Conservation (phyloP, 2,113 vertebrate species). For the Oryzias woworae region DNA sequence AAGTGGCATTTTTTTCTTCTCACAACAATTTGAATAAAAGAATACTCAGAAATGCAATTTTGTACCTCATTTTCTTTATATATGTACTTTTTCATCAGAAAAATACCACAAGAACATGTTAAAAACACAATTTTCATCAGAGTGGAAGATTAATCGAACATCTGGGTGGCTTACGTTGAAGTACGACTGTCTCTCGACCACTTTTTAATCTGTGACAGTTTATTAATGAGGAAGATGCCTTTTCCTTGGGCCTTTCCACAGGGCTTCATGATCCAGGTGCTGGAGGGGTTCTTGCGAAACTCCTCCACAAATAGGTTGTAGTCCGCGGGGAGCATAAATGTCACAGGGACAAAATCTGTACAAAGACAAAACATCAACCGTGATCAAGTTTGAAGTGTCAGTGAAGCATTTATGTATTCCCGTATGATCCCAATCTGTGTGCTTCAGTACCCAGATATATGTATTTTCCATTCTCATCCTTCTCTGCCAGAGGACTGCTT, state of each 20-base stretch:
- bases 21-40: too few species aligned
- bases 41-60: too few species aligned
- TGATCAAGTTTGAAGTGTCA: not conserved
- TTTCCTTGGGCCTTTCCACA: slow-evolving; percentile 98
- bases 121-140: too few species aligned
- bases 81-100: too few species aligned
- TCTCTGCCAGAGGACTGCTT: slow-evolving; percentile 90
- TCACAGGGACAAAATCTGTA: slow-evolving; percentile 95
- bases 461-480: slow-evolving; percentile 96
- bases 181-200: slow-evolving; percentile 98
- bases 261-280: slow-evolving; percentile 99
- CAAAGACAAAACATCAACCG: not conserved
- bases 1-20: too few species aligned
- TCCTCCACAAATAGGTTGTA: slow-evolving; percentile 99
- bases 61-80: too few species aligned
- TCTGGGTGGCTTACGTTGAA: slow-evolving; percentile 81
- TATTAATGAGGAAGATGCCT: slow-evolving; percentile 99
- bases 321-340: slow-evolving; percentile 96
- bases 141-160: too few species aligned
- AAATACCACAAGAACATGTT: too few species aligned
- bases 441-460: slow-evolving; percentile 84
- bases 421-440: too few species aligned
- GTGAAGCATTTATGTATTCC: too few species aligned
- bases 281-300: slow-evolving; percentile 94
- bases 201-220: slow-evolving; percentile 97